Base-by-base conservation (phyloP, 1,140 invertebrate genomes). In the Pseudomyrmex pallidus region DNA sequence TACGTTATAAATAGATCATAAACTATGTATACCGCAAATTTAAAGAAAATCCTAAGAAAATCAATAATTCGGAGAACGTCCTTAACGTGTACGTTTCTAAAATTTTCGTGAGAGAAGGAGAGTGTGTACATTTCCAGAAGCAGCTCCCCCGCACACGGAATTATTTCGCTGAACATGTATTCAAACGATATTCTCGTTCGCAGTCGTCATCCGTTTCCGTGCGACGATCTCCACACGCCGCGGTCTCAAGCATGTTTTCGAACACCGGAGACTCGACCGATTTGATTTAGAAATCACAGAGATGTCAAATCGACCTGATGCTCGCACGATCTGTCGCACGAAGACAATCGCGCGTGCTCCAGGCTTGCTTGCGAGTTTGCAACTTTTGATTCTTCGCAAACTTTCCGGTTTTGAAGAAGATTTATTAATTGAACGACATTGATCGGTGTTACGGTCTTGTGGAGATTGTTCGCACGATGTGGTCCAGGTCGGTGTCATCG, bases 171-270 rank as follows among this genome's bases (percentile, higher is more conserved):
- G 35, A 35, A 35, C 35, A 35, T 35, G 5, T 35, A 35, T 17
- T 25, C 46, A 54, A 61, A 80, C 68, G 12, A 80, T 67, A 17
- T 67, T 80, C 44, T 12, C 54, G 66, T 70, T 70, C 64, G 76
- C 64, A 70, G 22, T 80, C 61, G 22, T 67, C 15, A 25, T 70
- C 20, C 35, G 50, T 63, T 74, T n/a, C 22, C 35, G 35, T 50
- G n/a, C 54, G 48, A 68, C 63, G 59, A 80, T 59, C 64, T 35
- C 44, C 12, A 25, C 59, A 35, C 35, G 5, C 35, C 17, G 54
- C 9, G 22, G 46, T 48, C 62, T 44, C 48, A 13, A 25, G 35
- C 35, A 35, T 35, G 35, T 4, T 7, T 35, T 35, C 5, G 35
- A 35, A 5, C 35, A 35, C 5, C 35, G 7, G 4, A 35, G 35